Base-by-base conservation (phyloP, 2,113 vertebrate species). In the Xiphophorus couchianus region DNA sequence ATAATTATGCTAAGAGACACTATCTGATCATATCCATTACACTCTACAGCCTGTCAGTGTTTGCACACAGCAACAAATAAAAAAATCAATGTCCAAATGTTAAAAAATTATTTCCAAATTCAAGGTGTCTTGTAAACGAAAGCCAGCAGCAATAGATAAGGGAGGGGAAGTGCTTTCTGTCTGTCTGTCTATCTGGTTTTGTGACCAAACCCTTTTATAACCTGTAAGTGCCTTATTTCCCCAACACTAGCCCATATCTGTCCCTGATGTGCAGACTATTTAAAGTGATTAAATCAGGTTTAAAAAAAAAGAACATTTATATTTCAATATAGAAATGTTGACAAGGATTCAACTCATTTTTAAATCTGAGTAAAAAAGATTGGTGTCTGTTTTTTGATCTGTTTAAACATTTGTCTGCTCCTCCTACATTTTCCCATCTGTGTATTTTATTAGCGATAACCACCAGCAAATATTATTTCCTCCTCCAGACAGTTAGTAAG, bases 361-460 rank as follows among this genome's bases (percentile, higher is more conserved):
- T 1, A 48, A 48, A 48, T 42, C 14, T 48, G 17, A 19, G 44
- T 48, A 48, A 48, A 48, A 58, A 11, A 3, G 2, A 58, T 58
- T n/a, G 12, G 3, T 58, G 2, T 25, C 17, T 58, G 25, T 33
- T 33, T 63, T 22, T 63, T 5, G 14, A 19, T 22, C 17, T 30
- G 14, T 31, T 62, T 30, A 15, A 28, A 66, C 66, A 68, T 37
- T 60, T 68, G 62, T 72, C 73, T 80, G 19, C 25, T 58, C 19
- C 10, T 3, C 8, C 9, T 19, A 58, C 51, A 25, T n/a, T 58
- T 58, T 58, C 25, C 22, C 29, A 62, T 7, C 29, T 69, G 69
- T 83, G 30, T 78, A 67, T 81, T 75, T 80, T 77, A 77, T 60
- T 54, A 39, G 66, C n/a, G n/a, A 48, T 29, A 31, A 31, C 28